Percentiles rank a stretch among this genome's conserved stretches.
These are phyloP conservation scores for Empis livida DNA, from an alignment of 2,888 invertebrate genomes.

Conservation along the genomic window DNA sequence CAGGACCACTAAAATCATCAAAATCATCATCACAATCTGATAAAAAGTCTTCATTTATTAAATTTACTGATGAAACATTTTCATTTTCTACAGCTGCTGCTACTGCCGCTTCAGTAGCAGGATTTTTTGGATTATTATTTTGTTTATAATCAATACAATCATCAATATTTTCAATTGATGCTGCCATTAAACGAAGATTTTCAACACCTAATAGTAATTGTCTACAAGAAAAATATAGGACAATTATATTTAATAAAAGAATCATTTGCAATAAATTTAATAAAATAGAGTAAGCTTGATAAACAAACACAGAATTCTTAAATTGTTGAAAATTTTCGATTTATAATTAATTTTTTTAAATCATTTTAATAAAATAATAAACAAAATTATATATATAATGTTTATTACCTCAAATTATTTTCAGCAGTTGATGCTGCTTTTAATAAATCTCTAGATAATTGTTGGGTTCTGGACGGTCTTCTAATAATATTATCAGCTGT, in stretches of 20 bases:
- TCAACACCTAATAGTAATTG: slow-evolving; percentile 53
- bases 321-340: no score
- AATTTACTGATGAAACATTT: neutral
- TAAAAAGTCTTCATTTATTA: slow-evolving; percentile 5
- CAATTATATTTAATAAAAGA: neutral
- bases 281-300: no score
- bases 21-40: slow-evolving; percentile 8
- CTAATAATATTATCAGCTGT: slow-evolving; percentile 22
- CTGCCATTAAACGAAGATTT: slow-evolving; percentile 50
- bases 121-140: neutral
- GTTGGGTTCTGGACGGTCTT: slow-evolving; percentile 37
- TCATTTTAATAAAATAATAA: no score
- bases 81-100: neutral
- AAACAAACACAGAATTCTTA: no score
- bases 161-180: slow-evolving; percentile 46
- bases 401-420: slow-evolving; percentile 44
- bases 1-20: slow-evolving; percentile 9
- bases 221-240: slow-evolving; percentile 28
- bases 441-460: slow-evolving; percentile 46
- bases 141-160: slow-evolving; percentile 15
- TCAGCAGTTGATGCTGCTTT: slow-evolving; percentile 52
- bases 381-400: no score
- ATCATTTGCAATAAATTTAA: no score
- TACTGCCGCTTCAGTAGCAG: neutral
- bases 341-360: no score